Base-by-base conservation (phyloP, 2,113 vertebrate genomes). In the Gymnogyps californianus region DNA sequence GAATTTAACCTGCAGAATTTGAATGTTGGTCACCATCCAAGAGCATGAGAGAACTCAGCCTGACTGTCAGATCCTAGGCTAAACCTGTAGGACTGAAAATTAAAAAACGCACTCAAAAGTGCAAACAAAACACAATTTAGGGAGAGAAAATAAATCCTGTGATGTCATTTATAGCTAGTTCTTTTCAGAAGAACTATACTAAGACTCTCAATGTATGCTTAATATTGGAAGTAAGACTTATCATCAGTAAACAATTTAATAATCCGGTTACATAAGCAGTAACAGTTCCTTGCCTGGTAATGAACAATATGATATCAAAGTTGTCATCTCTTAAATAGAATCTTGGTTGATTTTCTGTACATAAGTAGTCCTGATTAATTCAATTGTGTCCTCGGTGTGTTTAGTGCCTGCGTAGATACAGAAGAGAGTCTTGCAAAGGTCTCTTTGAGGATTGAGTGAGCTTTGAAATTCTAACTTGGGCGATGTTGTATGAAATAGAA, bases 401-500 rank as follows among this genome's bases (percentile, higher is more conserved):
- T 96, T 69, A 92, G 40, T 54, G 93, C 54, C 80, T 87, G 65
- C 54, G 74, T 87, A 94, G 90, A 65, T 47, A 83, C 26, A 75
- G 96, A 75, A 87, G 61, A 77, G 75, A 89, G 72, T 26, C 80
- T 91, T 55, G 67, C 72, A 89, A 70, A 93, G 76, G 83, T 87
- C 92, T 95, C 95, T 96, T 80, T 59, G 65, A 95, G 95, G 88
- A 95, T 1, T 78, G 90, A 94, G 64, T 2, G 12, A 89, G 95
- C 90, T 94, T 94, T 97, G 94, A 93, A 97, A 95, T 97, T 90
- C 83, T 93, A 90, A 93, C 92, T 95, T 88, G 78, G 55, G 88
- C 28, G 9, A 94, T 16, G 31, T 64, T 97, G 62, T 70, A 92
- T 59, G 88, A 93, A 96, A 94, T 42, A 90, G 92, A 97, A 92